phyloP scores from a whole-genome alignment of 2,113 vertebrate species.

The Strix aluco region DNA sequence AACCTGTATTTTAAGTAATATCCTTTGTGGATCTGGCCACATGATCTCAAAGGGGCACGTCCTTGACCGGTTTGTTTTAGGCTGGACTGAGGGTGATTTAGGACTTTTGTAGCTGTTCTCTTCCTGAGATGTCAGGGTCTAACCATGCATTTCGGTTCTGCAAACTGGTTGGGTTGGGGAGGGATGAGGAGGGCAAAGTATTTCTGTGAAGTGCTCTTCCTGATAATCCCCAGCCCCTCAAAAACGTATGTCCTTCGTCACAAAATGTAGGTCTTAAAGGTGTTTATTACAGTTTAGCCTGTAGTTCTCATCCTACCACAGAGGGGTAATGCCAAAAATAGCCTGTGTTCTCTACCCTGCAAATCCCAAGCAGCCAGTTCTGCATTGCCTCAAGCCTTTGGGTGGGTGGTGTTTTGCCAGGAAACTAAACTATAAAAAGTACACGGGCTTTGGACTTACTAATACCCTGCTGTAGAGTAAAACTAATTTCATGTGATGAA shows the following conservation, averaged over 20 bases:
- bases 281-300: background rate
- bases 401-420: constrained; percentile 36
- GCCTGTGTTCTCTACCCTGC: background rate
- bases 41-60: background rate
- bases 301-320: background rate
- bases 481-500: background rate
- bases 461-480: background rate
- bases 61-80: background rate
- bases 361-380: background rate
- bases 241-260: background rate
- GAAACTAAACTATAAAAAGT: background rate
- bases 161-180: background rate
- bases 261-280: background rate
- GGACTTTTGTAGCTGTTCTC: background rate
- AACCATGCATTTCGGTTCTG: background rate
- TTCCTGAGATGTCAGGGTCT: background rate
- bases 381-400: background rate
- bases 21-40: background rate
- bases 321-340: background rate
- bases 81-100: background rate
- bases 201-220: background rate
- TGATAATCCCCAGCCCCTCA: background rate
- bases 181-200: background rate
- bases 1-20: background rate
- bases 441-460: background rate